A percentile compares a stretch with the other conserved stretches of the same genome.
Evolutionary conservation across 53 echinoderm and acorn worm genomes (phyloP).

Genomic region (Temnopleurus reevesii): DNA sequence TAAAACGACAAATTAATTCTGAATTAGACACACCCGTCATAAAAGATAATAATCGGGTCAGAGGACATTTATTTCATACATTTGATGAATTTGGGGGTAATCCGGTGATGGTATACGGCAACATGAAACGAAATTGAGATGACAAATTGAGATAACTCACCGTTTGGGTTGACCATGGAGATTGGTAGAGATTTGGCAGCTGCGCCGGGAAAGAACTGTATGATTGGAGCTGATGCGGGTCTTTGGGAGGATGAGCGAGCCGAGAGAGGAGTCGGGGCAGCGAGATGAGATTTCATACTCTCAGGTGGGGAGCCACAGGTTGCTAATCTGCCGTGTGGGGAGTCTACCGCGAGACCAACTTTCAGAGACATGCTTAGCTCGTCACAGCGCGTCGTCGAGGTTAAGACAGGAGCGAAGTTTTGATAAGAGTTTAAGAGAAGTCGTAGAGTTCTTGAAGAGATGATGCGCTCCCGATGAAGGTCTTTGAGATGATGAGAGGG

Average conservation of each 20-base stretch:
- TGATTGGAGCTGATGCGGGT: slow-evolving; percentile 50
- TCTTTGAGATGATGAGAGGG: slow-evolving; percentile 1
- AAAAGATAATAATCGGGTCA: not conserved
- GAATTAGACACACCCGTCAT: not conserved
- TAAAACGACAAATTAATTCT: not conserved
- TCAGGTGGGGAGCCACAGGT: slow-evolving; percentile 52
- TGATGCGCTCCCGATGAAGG: slow-evolving; percentile 22
- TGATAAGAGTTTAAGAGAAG: not conserved
- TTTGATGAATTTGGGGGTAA: no score
- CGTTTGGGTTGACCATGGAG: slow-evolving; percentile 65
- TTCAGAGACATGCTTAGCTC: slow-evolving; percentile 33
- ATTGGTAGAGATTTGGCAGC: slow-evolving; percentile 66
- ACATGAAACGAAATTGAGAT: not conserved
- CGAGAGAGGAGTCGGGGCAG: slow-evolving; percentile 51
- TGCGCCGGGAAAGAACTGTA: slow-evolving; percentile 50
- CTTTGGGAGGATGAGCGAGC: slow-evolving; percentile 44
- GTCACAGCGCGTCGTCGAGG: not conserved
- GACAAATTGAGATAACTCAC: slow-evolving; percentile 49
- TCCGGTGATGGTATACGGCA: no score
- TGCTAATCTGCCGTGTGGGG: slow-evolving; percentile 8
- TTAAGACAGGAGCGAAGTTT: not conserved
- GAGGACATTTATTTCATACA: no score
- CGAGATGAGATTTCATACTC: slow-evolving; percentile 45
- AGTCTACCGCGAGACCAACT: not conserved
- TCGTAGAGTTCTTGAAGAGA: slow-evolving; percentile 1